phyloP scores from a whole-genome alignment of 2,888 invertebrate genomes.

The Epinotia bilunana region DNA sequence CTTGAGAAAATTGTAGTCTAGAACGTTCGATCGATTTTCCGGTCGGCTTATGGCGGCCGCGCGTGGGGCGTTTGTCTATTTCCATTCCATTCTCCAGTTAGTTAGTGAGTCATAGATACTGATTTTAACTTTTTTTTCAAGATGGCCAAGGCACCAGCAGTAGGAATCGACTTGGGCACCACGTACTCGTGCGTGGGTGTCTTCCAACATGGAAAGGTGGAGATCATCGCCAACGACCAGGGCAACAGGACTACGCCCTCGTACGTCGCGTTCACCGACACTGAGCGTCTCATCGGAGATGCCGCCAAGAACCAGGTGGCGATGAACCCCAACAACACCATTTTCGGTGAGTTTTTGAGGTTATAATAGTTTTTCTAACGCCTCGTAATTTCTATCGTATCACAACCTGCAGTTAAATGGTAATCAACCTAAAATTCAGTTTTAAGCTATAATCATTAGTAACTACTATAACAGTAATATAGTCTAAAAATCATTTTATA shows the following conservation, averaged over 20 bases:
- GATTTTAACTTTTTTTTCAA: slow-evolving; percentile 57
- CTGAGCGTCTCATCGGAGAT: slow-evolving; percentile 92
- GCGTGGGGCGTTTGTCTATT: slow-evolving; percentile 46
- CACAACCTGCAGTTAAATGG: background rate
- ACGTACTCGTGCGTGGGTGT: slow-evolving; percentile 98
- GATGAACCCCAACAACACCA: slow-evolving; percentile 95
- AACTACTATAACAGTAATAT: background rate
- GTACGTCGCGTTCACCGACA: slow-evolving; percentile 93
- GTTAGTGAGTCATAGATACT: slow-evolving; percentile 15
- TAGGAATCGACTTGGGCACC: slow-evolving; percentile 98
- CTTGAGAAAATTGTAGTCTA: slow-evolving; percentile 54
- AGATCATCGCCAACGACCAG: slow-evolving; percentile 96
- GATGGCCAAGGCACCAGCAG: slow-evolving; percentile 92
- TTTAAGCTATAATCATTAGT: background rate
- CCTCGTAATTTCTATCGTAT: background rate
- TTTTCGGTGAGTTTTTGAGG: slow-evolving; percentile 86
- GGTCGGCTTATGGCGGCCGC: slow-evolving; percentile 60
- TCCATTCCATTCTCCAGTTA: slow-evolving; percentile 23
- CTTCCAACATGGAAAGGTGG: slow-evolving; percentile 95
- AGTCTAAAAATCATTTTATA: background rate
- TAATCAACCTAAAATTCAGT: background rate
- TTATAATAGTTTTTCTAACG: background rate
- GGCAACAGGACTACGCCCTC: slow-evolving; percentile 95
- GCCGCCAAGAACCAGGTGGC: slow-evolving; percentile 94
- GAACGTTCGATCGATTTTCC: slow-evolving; percentile 72